phyloP scores from a whole-genome alignment of 2,797 vertebrate species.

The Platalea minor region DNA sequence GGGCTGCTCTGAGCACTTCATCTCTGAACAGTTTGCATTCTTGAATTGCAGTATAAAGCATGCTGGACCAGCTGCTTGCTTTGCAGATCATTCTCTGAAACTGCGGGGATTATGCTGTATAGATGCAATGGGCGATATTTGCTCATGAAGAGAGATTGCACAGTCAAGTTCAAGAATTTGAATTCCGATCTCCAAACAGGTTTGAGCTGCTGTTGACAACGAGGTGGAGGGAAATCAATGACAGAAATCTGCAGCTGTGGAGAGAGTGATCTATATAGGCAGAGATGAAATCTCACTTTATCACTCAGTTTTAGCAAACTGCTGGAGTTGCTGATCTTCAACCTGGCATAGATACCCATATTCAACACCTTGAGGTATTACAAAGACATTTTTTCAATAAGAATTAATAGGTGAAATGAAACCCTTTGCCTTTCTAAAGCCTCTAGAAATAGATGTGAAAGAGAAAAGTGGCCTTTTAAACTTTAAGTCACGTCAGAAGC shows the following conservation, averaged over 20 bases:
- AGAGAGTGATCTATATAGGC: neutral
- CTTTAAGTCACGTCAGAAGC: neutral
- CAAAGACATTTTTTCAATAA: neutral
- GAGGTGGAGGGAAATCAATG: neutral
- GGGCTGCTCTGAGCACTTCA: neutral
- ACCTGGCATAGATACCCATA: neutral
- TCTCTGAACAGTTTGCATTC: neutral
- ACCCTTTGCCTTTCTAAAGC: neutral
- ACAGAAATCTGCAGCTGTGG: neutral
- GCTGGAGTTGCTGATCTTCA: neutral
- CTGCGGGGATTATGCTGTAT: neutral
- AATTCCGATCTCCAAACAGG: neutral
- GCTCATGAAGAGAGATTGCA: neutral
- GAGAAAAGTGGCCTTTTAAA: neutral
- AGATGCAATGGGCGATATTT: neutral
- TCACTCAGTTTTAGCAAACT: neutral
- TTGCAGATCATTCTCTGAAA: neutral
- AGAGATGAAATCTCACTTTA: neutral
- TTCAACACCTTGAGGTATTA: neutral
- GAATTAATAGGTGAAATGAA: neutral
- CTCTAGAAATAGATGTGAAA: neutral
- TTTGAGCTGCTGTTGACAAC: neutral
- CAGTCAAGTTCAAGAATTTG: neutral
- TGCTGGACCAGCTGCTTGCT: neutral
- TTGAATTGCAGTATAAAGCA: neutral